Evolutionary conservation across 2,797 vertebrate species (phyloP).

Genomic region (Toxotes lorentzi): DNA sequence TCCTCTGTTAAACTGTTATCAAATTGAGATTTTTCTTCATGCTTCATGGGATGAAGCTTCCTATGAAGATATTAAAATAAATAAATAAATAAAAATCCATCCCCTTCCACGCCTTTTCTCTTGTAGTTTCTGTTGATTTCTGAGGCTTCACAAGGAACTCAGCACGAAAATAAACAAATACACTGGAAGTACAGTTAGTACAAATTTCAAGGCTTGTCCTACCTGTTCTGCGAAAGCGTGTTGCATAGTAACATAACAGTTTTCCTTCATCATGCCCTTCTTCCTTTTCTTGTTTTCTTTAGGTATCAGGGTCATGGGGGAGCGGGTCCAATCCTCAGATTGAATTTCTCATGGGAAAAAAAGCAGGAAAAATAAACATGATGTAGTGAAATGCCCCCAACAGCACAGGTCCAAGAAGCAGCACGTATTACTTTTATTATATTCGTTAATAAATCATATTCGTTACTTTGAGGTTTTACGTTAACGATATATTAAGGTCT

Average conservation of each 20-base stretch:
- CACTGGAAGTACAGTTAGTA: background rate
- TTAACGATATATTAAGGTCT: no score
- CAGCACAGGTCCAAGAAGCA: no score
- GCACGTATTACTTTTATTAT: no score
- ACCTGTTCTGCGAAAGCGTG: conserved; percentile 19
- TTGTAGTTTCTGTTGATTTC: conserved; percentile 33
- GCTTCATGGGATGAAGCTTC: background rate
- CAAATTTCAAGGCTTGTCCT: conserved; percentile 1
- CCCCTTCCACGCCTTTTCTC: conserved; percentile 8
- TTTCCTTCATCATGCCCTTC: conserved; percentile 16
- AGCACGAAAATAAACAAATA: conserved; percentile 39
- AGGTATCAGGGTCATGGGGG: background rate
- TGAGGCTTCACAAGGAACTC: conserved; percentile 11
- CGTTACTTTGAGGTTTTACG: no score
- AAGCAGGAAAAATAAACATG: no score
- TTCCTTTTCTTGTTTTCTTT: conserved; percentile 12
- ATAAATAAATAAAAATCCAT: background rate
- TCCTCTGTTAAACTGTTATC: background rate
- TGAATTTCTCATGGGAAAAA: no score
- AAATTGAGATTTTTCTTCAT: conserved; percentile 1
- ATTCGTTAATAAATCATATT: no score
- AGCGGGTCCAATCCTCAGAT: background rate
- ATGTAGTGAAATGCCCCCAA: background rate
- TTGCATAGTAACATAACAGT: conserved; percentile 46
- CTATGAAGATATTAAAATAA: background rate